Evolutionary conservation across 2,797 vertebrate species (phyloP).

Genomic region (Phaenicophaeus curvirostris): DNA sequence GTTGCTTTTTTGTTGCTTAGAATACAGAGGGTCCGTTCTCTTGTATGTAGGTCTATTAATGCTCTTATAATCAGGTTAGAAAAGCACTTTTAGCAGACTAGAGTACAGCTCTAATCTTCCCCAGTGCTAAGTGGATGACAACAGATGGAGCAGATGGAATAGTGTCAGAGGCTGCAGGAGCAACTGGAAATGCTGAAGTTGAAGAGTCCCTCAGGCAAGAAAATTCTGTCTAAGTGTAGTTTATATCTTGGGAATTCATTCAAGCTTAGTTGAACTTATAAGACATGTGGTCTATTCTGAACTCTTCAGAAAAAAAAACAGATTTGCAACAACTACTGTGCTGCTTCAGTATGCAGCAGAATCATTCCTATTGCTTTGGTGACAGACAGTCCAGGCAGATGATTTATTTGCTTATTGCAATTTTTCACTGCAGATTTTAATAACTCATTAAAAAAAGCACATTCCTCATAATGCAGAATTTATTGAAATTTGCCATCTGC

Average conservation of each 20-base stretch:
- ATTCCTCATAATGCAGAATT: slow-evolving; percentile 26
- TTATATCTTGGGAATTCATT: slow-evolving; percentile 32
- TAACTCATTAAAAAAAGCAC: slow-evolving; percentile 5
- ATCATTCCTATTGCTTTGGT: neutral
- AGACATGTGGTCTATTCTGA: slow-evolving; percentile 2
- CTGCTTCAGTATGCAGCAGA: neutral
- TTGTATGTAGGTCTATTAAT: neutral
- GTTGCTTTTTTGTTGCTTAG: neutral
- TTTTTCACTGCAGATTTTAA: slow-evolving; percentile 48
- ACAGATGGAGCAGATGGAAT: slow-evolving; percentile 67
- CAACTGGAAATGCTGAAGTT: slow-evolving; percentile 10
- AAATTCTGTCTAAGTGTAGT: slow-evolving; percentile 14
- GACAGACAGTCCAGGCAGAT: slow-evolving; percentile 2
- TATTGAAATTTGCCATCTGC: slow-evolving; percentile 66
- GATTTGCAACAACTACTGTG: neutral
- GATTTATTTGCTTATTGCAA: slow-evolving; percentile 20
- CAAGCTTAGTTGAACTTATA: slow-evolving; percentile 40
- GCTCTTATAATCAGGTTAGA: neutral
- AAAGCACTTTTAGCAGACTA: neutral
- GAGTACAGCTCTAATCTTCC: slow-evolving; percentile 9
- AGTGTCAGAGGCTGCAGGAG: slow-evolving; percentile 19
- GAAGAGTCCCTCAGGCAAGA: slow-evolving; percentile 36
- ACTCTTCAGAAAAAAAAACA: neutral
- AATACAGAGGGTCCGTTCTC: neutral
- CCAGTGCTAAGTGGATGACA: slow-evolving; percentile 34